Evolutionary conservation across 2,888 invertebrate genomes (phyloP), one percentile per base, ranked within the genome.

Genomic region (Electrophaes corylata): DNA sequence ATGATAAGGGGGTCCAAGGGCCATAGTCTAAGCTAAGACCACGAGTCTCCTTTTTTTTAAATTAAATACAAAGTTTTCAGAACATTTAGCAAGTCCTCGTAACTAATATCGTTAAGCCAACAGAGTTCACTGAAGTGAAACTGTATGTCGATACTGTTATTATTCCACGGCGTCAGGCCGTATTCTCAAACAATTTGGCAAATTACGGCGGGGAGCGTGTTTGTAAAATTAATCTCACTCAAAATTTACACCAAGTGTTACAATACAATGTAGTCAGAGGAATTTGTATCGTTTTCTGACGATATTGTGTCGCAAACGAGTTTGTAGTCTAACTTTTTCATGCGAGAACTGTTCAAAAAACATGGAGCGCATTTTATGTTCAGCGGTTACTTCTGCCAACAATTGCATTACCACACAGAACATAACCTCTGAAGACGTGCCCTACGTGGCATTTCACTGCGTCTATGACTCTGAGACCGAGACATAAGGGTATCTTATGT

Each of bases 201-300:
- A 48, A 56, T 44, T 49, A 44, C 39, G 47, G 33, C 40, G 20
- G 20, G 43, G 14, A 31, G 44, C 19, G 37, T 35, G 48, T 33
- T 48, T 56, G 56, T 56, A 40, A 56, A 56, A 56, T 56, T 49
- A 56, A 56, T 56, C 49, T 49, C 41, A 41, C 41, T 43, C 39
- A 5, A 29, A 39, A 56, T 50, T 45, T 39, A 33, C 50, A 33
- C 37, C 37, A 16, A 37, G 37, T 16, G 6, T 14, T 6, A 16
- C 16, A 35, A 14, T 35, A 35, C 35, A 14, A 35, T 35, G 37
- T 37, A 37, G 16, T 1, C 37, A 16, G 10, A 33, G 2, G 1
- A 31, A 6, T 35, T 2, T 35, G 6, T 14, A 35, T 35, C 6
- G 35, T 5, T 14, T 35, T 35, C 35, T 14, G 14, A 35, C 35